Evolutionary conservation across 2,113 vertebrate species (phyloP).

Genomic region (Aegotheles bennettii): DNA sequence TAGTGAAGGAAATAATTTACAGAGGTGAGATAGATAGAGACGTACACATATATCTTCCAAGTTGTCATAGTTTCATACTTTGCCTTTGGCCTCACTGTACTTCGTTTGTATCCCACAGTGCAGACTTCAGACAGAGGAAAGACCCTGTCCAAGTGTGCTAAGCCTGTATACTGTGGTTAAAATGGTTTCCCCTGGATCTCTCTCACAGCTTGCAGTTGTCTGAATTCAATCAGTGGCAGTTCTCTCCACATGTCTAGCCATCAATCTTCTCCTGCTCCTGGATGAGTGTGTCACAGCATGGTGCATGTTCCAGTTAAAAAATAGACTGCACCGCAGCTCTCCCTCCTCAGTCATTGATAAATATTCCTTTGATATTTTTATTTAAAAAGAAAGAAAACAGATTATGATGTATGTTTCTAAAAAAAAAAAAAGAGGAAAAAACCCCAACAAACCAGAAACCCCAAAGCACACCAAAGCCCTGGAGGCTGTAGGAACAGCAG

Average conservation of each 20-base stretch:
- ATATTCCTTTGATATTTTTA: constrained; percentile 74
- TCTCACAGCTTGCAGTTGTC: constrained; percentile 79
- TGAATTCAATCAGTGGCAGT: constrained; percentile 83
- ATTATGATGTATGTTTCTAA: constrained; percentile 52
- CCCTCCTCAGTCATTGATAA: constrained; percentile 67
- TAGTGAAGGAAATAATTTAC: constrained; percentile 45
- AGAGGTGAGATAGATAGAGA: constrained; percentile 24
- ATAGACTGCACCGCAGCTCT: constrained; percentile 61
- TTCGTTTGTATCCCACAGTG: constrained; percentile 29
- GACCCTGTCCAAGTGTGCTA: constrained; percentile 54
- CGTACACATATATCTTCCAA: background rate
- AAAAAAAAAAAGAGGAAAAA: background rate
- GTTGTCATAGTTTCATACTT: background rate
- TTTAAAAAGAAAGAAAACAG: constrained; percentile 73
- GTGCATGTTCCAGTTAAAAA: constrained; percentile 78
- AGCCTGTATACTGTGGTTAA: constrained; percentile 71
- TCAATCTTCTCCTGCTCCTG: constrained; percentile 78
- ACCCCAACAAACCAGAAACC: too few relatives aligned
- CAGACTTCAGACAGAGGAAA: constrained; percentile 60
- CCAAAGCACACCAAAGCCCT: background rate
- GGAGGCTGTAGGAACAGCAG: background rate
- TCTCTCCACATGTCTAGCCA: constrained; percentile 80
- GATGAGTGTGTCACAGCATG: constrained; percentile 76
- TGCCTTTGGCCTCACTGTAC: background rate
- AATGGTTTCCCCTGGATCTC: constrained; percentile 74